Evolutionary conservation across 2,888 invertebrate genomes (phyloP).

Genomic region (Perizoma affinitatum): DNA sequence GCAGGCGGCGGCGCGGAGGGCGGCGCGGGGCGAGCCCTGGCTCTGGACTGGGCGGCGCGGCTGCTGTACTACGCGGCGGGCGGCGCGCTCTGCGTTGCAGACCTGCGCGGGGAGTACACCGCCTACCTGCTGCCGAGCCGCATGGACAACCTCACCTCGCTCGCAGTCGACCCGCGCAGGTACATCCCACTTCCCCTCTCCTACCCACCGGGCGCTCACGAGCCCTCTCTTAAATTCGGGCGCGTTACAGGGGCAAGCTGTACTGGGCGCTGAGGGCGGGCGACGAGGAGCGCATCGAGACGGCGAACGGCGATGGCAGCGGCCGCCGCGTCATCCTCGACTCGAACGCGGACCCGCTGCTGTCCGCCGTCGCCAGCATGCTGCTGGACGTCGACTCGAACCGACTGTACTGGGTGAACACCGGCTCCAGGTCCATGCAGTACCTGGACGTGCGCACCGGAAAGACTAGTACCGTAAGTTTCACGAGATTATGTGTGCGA

Average conservation of each 20-base stretch:
- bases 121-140: constrained; percentile 85
- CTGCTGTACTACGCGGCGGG: constrained; percentile 89
- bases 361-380: constrained; percentile 63
- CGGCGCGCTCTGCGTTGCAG: constrained; percentile 87
- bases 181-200: neutral
- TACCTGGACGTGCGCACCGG: constrained; percentile 82
- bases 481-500: neutral
- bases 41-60: constrained; percentile 92
- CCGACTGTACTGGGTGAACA: constrained; percentile 88
- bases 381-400: constrained; percentile 83
- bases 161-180: constrained; percentile 87
- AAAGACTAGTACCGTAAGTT: constrained; percentile 50
- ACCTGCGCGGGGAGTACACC: constrained; percentile 88
- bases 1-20: constrained; percentile 65
- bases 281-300: constrained; percentile 78
- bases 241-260: constrained; percentile 75
- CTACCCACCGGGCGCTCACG: no score
- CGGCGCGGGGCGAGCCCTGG: constrained; percentile 90
- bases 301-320: constrained; percentile 87
- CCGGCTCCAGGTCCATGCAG: constrained; percentile 77
- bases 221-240: neutral
- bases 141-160: constrained; percentile 84
- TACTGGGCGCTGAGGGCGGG: constrained; percentile 82
- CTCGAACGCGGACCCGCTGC: constrained; percentile 47
- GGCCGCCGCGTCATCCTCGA: constrained; percentile 60